These are phyloP conservation scores for Urocitellus parryii DNA, from an alignment of 2,113 vertebrate genomes.

Conservation along the genomic window DNA sequence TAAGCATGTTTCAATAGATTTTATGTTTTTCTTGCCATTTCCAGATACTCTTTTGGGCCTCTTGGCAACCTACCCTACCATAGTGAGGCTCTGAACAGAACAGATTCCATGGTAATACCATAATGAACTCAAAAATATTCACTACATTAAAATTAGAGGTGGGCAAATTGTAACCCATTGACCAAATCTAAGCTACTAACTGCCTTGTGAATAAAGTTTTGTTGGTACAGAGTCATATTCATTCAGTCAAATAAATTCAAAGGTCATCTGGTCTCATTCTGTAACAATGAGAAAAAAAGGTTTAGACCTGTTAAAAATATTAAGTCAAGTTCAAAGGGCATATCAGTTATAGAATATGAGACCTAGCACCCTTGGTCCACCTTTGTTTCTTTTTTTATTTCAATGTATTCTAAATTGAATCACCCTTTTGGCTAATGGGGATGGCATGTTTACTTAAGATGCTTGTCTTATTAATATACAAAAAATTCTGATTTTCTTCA, in stretches of 20 bases:
- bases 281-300: background rate
- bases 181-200: background rate
- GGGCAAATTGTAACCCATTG: background rate
- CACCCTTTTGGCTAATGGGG: background rate
- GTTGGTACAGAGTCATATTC: background rate
- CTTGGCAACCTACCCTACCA: too few relatives aligned
- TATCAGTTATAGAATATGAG: background rate
- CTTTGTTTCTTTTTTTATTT: background rate
- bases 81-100: too few relatives aligned
- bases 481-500: background rate
- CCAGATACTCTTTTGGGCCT: too few relatives aligned
- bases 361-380: background rate
- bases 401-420: background rate
- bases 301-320: background rate
- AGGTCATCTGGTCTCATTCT: background rate
- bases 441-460: background rate
- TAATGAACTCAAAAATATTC: constrained; percentile 7
- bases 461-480: background rate
- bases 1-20: too few relatives aligned
- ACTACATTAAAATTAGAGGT: background rate
- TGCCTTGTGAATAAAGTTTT: background rate
- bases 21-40: too few relatives aligned
- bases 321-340: background rate
- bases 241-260: background rate
- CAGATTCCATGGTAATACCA: background rate